Conservation (phyloP, 2,797 vertebrate species). For the Lithobates sylvaticus region DNA sequence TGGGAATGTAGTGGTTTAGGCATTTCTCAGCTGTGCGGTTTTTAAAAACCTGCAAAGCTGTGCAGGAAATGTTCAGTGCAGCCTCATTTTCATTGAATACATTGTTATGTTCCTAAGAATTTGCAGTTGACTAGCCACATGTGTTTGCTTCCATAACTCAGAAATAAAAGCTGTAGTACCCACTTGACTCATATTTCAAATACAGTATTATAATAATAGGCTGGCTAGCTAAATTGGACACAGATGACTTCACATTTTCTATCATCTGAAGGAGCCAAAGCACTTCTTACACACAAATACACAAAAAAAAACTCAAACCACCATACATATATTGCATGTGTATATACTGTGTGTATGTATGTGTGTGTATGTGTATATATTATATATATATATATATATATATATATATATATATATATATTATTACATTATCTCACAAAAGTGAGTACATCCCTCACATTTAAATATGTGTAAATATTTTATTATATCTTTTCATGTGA, state of each 20-base stretch:
- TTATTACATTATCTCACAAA: no score
- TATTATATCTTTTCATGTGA: no score
- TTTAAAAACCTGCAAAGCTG: constrained; percentile 62
- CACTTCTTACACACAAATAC: no score
- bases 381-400: no score
- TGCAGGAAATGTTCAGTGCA: constrained; percentile 60
- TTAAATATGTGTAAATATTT: no score
- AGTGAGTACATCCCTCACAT: no score
- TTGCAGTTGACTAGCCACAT: constrained; percentile 64
- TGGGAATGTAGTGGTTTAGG: constrained; percentile 48
- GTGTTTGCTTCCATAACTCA: constrained; percentile 64
- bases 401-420: no score
- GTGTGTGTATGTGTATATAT: no score
- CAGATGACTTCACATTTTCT: constrained; percentile 63
- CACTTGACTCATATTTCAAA: constrained; percentile 63
- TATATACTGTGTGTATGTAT: no score
- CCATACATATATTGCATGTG: no score
- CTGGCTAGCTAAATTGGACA: constrained; percentile 63
- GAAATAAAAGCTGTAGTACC: constrained; percentile 63
- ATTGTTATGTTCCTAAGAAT: constrained; percentile 64
- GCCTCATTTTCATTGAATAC: constrained; percentile 64
- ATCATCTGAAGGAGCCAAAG: constrained; percentile 54
- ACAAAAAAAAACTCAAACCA: no score
- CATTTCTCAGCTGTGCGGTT: constrained; percentile 56
- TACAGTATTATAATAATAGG: constrained; percentile 62